These are phyloP conservation scores for Eutolmus rufibarbis DNA, from an alignment of 2,888 invertebrate genomes.

Conservation along the genomic window DNA sequence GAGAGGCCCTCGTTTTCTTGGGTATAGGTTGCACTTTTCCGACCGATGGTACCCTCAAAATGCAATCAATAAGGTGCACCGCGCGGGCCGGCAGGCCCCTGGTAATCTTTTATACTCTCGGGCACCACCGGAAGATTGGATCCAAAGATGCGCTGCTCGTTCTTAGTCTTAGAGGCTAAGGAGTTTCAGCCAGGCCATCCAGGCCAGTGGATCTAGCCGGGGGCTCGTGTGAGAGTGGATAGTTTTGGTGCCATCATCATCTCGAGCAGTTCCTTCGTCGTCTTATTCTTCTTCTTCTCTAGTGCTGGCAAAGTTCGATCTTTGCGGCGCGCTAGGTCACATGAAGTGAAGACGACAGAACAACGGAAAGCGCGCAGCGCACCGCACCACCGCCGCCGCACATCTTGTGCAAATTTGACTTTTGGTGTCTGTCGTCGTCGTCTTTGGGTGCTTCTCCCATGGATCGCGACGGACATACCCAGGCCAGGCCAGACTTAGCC, in stretches of 20 bases:
- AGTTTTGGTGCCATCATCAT: not conserved
- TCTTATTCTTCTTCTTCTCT: not conserved
- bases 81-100: not conserved
- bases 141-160: conserved; percentile 28
- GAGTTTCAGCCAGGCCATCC: not conserved
- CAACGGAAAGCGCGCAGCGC: not conserved
- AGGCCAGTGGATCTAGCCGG: not conserved
- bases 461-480: conserved; percentile 1
- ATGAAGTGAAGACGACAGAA: conserved; percentile 13
- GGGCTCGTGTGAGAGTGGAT: not conserved
- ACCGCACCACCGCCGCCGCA: not conserved
- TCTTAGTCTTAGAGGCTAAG: not conserved
- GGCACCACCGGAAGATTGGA: conserved; percentile 12
- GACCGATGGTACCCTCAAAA: conserved; percentile 35
- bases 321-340: not conserved
- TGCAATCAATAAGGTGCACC: conserved; percentile 40
- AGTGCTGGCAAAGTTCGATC: conserved; percentile 17
- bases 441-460: conserved; percentile 13
- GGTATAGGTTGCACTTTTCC: conserved; percentile 37
- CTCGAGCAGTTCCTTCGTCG: not conserved
- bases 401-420: conserved; percentile 37
- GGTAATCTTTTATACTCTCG: conserved; percentile 30
- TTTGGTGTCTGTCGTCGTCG: conserved; percentile 4
- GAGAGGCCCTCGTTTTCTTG: not conserved
- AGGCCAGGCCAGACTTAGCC: not conserved